phyloP scores from a whole-genome alignment of 2,797 vertebrate genomes.

The Lophius americanus region DNA sequence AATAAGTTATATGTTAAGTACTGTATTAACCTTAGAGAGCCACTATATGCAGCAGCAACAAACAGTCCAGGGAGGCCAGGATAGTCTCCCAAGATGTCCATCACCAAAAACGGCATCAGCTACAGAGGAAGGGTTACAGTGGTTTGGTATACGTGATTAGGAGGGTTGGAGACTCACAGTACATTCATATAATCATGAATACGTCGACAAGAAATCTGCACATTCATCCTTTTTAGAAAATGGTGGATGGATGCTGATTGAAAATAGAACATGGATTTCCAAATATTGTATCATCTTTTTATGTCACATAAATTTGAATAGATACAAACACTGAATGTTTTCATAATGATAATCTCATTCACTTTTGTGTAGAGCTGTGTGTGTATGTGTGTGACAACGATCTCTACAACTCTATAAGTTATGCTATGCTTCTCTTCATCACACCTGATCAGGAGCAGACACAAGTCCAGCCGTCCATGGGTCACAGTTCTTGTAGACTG shows the following conservation, averaged over 20 bases:
- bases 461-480: conserved; percentile 86
- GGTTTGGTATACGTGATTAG: neutral
- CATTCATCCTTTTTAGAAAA: neutral
- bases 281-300: neutral
- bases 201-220: neutral
- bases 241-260: neutral
- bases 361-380: neutral
- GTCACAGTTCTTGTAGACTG: conserved; percentile 91
- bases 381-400: neutral
- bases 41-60: conserved; percentile 77
- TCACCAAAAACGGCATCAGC: conserved; percentile 94
- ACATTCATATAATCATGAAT: neutral
- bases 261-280: neutral
- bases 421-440: neutral
- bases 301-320: neutral
- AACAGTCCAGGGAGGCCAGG: conserved; percentile 91
- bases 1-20: neutral
- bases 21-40: conserved; percentile 89
- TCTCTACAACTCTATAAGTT: neutral
- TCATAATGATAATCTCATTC: neutral
- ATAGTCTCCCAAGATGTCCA: conserved; percentile 88
- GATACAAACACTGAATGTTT: neutral
- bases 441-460: conserved; percentile 90
- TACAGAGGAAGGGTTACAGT: conserved; percentile 31
- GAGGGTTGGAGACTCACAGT: neutral